These are phyloP conservation scores for Peromyscus leucopus DNA, from an alignment of 2,113 vertebrate genomes.

Conservation along the genomic window DNA sequence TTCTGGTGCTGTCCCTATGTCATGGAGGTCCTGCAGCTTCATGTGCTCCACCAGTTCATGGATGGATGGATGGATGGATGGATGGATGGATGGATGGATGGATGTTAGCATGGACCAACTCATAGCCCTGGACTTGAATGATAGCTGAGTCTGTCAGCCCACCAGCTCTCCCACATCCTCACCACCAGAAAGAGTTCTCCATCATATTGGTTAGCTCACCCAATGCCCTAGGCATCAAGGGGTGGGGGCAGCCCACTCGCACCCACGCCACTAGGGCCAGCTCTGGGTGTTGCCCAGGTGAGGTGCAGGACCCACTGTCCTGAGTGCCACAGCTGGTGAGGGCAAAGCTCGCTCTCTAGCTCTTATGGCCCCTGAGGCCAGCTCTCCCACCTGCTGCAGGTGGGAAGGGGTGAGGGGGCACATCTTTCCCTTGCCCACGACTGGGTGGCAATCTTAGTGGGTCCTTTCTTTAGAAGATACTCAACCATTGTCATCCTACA, in stretches of 20 bases:
- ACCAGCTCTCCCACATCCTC: neutral
- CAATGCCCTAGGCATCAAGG: neutral
- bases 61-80: neutral
- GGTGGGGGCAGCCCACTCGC: too few relatives aligned
- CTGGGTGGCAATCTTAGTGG: neutral
- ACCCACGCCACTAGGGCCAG: neutral
- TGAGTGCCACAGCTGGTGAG: neutral
- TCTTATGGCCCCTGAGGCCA: neutral
- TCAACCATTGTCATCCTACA: neutral
- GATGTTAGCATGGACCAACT: neutral
- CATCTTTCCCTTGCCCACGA: neutral
- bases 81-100: neutral
- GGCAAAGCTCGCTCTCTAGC: neutral
- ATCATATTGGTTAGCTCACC: neutral
- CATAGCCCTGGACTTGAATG: neutral
- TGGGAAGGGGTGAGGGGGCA: neutral
- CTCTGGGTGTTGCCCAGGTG: neutral
- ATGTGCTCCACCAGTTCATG: neutral
- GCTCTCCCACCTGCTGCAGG: neutral
- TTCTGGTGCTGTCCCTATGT: neutral
- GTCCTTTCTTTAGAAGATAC: neutral
- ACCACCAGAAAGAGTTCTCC: neutral
- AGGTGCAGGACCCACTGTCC: neutral
- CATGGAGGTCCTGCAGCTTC: neutral
- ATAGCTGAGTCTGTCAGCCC: neutral